phyloP scores from a whole-genome alignment of 2,113 vertebrate species.

The Petroica traversi region DNA sequence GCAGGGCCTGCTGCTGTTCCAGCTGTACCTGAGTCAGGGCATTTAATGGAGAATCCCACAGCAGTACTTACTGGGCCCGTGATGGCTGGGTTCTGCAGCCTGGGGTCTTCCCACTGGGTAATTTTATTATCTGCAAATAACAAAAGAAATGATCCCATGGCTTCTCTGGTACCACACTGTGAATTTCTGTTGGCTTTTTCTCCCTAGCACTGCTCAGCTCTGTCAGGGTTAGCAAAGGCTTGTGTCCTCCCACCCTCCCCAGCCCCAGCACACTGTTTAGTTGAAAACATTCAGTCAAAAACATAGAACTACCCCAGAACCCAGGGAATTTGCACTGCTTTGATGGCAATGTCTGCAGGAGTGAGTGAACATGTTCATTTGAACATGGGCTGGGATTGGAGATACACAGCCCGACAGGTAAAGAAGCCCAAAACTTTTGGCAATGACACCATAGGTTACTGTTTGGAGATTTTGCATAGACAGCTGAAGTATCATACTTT shows the following conservation, averaged over 20 bases:
- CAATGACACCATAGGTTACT: not conserved
- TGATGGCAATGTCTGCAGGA: not conserved
- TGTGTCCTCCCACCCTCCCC: not conserved
- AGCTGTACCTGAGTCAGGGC: fast-evolving
- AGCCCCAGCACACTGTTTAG: constrained; percentile 7
- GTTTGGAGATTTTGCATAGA: not conserved
- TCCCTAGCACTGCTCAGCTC: not conserved
- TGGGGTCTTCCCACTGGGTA: constrained; percentile 98
- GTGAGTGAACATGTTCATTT: not conserved
- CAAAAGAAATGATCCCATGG: not conserved
- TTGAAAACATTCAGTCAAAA: constrained; percentile 20
- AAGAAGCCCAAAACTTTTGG: not conserved
- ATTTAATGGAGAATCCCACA: fast-evolving
- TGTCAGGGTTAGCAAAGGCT: constrained; percentile 19
- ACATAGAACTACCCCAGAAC: not conserved
- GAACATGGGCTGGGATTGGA: constrained; percentile 5
- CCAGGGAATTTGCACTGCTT: not conserved
- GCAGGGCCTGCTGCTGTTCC: not conserved
- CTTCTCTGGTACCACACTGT: not conserved
- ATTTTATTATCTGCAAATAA: constrained; percentile 91
- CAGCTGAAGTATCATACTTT: not conserved
- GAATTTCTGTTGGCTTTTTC: not conserved
- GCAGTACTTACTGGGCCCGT: constrained; percentile 92
- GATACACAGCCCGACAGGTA: not conserved
- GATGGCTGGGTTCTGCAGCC: constrained; percentile 96